phyloP scores from a whole-genome alignment of 2,797 vertebrate species.

The Danio jaintianensis region DNA sequence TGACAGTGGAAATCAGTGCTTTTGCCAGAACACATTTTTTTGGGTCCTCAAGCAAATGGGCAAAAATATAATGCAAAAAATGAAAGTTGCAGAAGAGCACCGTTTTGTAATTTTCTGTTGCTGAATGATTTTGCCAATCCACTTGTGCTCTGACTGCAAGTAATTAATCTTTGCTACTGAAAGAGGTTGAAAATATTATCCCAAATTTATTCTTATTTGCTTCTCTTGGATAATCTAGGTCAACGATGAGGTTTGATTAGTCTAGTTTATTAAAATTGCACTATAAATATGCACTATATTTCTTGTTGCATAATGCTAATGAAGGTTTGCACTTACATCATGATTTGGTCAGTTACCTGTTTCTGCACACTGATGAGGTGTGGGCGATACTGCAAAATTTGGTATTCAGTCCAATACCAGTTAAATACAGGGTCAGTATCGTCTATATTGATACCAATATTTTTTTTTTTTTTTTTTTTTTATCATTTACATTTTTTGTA shows the following conservation, averaged over 20 bases:
- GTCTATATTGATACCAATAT: no score
- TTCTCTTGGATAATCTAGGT: not conserved
- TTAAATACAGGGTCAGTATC: no score
- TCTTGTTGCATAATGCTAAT: not conserved
- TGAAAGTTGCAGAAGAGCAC: not conserved
- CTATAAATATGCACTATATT: no score
- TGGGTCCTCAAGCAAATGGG: not conserved
- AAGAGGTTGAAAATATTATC: not conserved
- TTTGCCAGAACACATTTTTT: not conserved
- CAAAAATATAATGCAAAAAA: not conserved
- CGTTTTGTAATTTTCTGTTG: not conserved
- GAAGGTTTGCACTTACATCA: not conserved
- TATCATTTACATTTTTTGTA: no score
- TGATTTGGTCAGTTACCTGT: no score
- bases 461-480: no score
- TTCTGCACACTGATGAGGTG: no score
- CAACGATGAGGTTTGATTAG: not conserved
- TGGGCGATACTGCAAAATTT: no score
- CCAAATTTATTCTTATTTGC: not conserved
- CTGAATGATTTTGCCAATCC: constrained; percentile 4
- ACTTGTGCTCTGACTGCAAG: constrained; percentile 11
- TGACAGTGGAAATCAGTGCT: constrained; percentile 13
- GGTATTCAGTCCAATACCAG: no score
- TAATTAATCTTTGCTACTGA: not conserved
- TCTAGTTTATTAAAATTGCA: not conserved